These are phyloP conservation scores for Xestia xanthographa DNA, from an alignment of 2,888 invertebrate species.

Conservation along the genomic window DNA sequence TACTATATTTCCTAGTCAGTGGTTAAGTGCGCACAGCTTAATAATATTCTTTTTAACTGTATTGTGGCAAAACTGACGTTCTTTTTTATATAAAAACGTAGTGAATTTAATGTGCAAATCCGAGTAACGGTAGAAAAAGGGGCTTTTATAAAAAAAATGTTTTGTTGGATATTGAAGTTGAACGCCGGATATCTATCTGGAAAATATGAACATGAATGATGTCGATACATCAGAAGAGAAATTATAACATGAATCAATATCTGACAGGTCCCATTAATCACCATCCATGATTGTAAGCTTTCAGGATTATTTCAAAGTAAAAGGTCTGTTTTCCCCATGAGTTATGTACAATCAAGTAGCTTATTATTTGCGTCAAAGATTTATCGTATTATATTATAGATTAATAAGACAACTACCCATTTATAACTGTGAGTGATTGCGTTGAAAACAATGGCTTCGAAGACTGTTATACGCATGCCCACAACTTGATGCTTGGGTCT, in stretches of 20 bases:
- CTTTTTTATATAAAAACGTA: conserved; percentile 22
- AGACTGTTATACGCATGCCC: conserved; percentile 38
- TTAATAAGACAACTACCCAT: conserved; percentile 4
- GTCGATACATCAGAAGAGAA: background rate
- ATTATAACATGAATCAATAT: background rate
- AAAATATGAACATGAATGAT: background rate
- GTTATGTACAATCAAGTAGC: background rate
- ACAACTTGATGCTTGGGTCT: conserved; percentile 12
- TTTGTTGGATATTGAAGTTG: background rate
- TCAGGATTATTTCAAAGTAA: background rate
- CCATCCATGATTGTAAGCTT: background rate
- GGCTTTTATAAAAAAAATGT: background rate
- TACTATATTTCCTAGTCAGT: conserved; percentile 66
- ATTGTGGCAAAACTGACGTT: conserved; percentile 16
- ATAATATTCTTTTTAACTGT: conserved; percentile 34
- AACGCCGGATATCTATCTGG: background rate
- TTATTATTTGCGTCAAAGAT: background rate
- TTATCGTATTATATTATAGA: background rate
- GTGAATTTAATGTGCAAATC: conserved; percentile 25
- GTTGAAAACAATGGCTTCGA: conserved; percentile 26
- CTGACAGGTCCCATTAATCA: conserved; percentile 4
- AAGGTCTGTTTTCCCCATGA: background rate
- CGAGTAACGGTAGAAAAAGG: conserved; percentile 7
- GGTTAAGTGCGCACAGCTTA: conserved; percentile 42
- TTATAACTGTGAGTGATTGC: conserved; percentile 18